phyloP scores from a whole-genome alignment of 2,797 vertebrate species.

The Gorsachius magnificus region DNA sequence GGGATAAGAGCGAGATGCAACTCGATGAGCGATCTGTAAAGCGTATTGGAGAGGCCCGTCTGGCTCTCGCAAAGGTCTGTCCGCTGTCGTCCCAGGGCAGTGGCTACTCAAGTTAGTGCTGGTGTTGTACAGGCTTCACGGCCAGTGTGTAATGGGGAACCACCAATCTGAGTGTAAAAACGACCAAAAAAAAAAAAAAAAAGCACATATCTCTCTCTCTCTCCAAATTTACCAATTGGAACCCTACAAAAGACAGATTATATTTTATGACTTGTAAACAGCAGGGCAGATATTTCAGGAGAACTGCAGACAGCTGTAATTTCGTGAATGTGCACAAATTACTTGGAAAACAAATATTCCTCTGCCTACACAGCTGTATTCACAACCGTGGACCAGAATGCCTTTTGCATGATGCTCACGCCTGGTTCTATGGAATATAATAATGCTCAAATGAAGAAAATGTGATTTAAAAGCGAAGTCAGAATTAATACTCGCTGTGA shows the following conservation, averaged over 20 bases:
- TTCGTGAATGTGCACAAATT: slow-evolving; percentile 75
- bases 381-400: slow-evolving; percentile 57
- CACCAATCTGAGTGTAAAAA: not conserved
- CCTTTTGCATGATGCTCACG: slow-evolving; percentile 54
- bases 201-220: not conserved
- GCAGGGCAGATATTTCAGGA: slow-evolving; percentile 73
- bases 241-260: slow-evolving; percentile 68
- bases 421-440: slow-evolving; percentile 59
- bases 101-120: not conserved
- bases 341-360: slow-evolving; percentile 76
- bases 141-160: slow-evolving; percentile 5
- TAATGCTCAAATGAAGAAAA: slow-evolving; percentile 69
- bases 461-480: slow-evolving; percentile 64
- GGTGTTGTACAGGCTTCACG: not conserved
- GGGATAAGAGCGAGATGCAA: not conserved
- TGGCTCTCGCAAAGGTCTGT: not conserved
- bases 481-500: slow-evolving; percentile 59
- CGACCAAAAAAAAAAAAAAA: not conserved
- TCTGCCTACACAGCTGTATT: slow-evolving; percentile 69
- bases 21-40: not conserved
- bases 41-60: not conserved
- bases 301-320: slow-evolving; percentile 74
- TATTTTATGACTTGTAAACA: slow-evolving; percentile 75
- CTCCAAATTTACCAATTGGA: slow-evolving; percentile 62
- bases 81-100: not conserved